phyloP scores from a whole-genome alignment of 2,797 vertebrate genomes.

The Decapterus maruadsi region DNA sequence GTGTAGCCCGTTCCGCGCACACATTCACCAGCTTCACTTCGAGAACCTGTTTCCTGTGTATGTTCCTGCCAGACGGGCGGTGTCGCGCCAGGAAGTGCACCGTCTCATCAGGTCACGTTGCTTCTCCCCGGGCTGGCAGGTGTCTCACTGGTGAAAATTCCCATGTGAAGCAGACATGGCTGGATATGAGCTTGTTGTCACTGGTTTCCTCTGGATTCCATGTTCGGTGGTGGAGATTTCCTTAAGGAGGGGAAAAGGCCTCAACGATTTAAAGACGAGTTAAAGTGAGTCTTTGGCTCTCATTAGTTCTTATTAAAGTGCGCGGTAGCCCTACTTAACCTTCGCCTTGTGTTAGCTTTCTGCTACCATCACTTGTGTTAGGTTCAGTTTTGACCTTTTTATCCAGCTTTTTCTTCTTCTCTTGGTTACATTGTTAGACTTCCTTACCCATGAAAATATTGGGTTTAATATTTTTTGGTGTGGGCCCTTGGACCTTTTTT shows the following conservation, averaged over 20 bases:
- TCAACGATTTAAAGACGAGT: not conserved
- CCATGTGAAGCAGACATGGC: slow-evolving; percentile 50
- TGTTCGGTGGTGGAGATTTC: not conserved
- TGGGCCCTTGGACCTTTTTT: too few relatives aligned
- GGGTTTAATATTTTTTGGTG: too few relatives aligned
- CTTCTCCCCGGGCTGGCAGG: slow-evolving; percentile 56
- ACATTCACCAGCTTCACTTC: slow-evolving; percentile 26
- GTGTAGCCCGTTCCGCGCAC: slow-evolving; percentile 58
- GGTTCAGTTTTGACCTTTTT: too few relatives aligned
- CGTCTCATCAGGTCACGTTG: slow-evolving; percentile 54
- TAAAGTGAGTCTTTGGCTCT: not conserved
- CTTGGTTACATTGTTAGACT: too few relatives aligned
- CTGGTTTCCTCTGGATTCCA: slow-evolving; percentile 28
- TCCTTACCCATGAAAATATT: too few relatives aligned
- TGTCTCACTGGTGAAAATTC: slow-evolving; percentile 46
- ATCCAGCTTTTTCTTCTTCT: too few relatives aligned
- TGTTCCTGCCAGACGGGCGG: slow-evolving; percentile 59
- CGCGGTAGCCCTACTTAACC: not conserved
- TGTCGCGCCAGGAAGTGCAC: slow-evolving; percentile 61
- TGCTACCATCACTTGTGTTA: too few relatives aligned
- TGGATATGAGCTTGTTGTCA: slow-evolving; percentile 10
- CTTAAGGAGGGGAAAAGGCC: too few relatives aligned
- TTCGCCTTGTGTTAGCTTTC: too few relatives aligned
- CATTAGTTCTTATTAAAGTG: not conserved
- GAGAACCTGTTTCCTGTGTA: slow-evolving; percentile 67